phyloP scores from a whole-genome alignment of 2,797 vertebrate species.

The Tamandua tetradactyla region DNA sequence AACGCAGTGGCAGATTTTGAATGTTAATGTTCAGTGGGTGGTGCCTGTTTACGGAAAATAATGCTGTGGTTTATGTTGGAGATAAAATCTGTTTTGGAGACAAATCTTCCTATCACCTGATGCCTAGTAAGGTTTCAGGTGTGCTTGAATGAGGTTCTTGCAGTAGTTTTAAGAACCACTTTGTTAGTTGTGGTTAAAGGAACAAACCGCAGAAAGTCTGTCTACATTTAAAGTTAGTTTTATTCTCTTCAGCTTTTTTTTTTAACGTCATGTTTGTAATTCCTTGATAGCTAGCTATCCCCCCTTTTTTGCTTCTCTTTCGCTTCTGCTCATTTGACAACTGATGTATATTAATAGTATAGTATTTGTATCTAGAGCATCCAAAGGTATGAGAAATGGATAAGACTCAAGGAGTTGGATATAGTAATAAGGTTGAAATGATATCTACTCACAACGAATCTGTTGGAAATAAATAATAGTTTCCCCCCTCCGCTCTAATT shows the following conservation, averaged over 20 bases:
- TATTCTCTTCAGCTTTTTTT: not conserved
- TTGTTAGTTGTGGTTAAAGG: not conserved
- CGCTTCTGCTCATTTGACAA: not conserved
- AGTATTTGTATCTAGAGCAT: not conserved
- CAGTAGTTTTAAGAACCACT: not conserved
- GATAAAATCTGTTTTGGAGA: not conserved
- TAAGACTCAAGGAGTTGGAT: not conserved
- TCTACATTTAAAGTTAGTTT: conserved; percentile 29
- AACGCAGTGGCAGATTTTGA: not conserved
- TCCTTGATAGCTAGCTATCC: not conserved
- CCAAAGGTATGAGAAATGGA: not conserved
- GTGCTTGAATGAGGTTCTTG: not conserved
- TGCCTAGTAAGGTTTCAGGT: not conserved
- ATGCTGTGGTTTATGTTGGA: not conserved
- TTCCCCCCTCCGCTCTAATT: not conserved
- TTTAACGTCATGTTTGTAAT: not conserved
- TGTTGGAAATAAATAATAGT: not conserved
- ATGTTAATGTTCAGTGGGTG: not conserved
- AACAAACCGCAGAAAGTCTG: not conserved
- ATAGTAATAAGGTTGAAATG: not conserved
- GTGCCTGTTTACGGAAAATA: not conserved
- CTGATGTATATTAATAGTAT: not conserved
- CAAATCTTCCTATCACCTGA: not conserved
- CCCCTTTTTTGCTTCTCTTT: not conserved
- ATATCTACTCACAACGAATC: not conserved